Evolutionary conservation across 2,797 vertebrate species (phyloP).

Genomic region (Gobionotothen gibberifrons): DNA sequence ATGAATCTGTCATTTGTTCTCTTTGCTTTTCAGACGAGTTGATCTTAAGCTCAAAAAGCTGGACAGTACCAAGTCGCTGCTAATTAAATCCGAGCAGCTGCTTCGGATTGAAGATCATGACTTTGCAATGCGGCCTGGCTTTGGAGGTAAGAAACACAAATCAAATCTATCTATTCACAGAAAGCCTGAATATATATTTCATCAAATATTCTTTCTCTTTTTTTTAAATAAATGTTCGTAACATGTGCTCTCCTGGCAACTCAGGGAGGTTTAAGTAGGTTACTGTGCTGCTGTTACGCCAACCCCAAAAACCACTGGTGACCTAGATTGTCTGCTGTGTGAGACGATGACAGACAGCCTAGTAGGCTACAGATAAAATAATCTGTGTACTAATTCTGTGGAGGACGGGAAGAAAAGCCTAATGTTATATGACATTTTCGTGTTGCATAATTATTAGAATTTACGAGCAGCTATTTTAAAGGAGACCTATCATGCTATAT

Average conservation of each 20-base stretch:
- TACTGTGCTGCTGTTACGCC: slow-evolving; percentile 73
- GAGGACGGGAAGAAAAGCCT: slow-evolving; percentile 1
- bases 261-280: slow-evolving; percentile 70
- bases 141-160: slow-evolving; percentile 86
- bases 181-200: background rate
- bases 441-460: too few species aligned
- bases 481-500: too few species aligned
- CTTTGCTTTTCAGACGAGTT: slow-evolving; percentile 73
- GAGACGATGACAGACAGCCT: slow-evolving; percentile 70
- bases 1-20: slow-evolving; percentile 44
- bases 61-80: slow-evolving; percentile 89
- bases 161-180: background rate
- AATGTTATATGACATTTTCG: slow-evolving; percentile 24
- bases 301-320: slow-evolving; percentile 65
- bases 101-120: slow-evolving; percentile 92
- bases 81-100: slow-evolving; percentile 90
- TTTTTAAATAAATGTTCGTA: background rate
- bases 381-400: slow-evolving; percentile 67
- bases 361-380: slow-evolving; percentile 65
- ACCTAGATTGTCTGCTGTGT: slow-evolving; percentile 78
- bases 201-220: background rate
- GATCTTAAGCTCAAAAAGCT: slow-evolving; percentile 87
- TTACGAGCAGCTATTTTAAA: background rate
- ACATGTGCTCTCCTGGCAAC: slow-evolving; percentile 31
- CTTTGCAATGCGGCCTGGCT: slow-evolving; percentile 93